These are phyloP conservation scores for Salvelinus namaycush DNA, from an alignment of 2,113 vertebrate genomes.

Conservation along the genomic window DNA sequence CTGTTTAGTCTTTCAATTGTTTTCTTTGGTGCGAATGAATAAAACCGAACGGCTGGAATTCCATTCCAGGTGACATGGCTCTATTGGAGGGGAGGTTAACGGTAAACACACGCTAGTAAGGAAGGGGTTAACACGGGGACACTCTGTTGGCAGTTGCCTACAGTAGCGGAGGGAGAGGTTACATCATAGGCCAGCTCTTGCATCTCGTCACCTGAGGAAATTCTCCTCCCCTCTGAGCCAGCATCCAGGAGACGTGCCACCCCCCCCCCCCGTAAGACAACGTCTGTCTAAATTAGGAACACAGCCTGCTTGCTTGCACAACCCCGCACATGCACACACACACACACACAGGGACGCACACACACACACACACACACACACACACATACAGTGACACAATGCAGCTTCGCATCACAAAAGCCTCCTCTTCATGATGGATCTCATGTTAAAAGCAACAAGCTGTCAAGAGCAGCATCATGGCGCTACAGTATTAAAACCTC, in stretches of 20 bases:
- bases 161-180: constrained; percentile 30
- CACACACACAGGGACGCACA: constrained; percentile 1
- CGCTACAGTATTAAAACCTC: not conserved
- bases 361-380: not conserved
- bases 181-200: constrained; percentile 36
- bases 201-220: constrained; percentile 38
- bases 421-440: constrained; percentile 4
- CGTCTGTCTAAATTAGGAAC: constrained; percentile 20
- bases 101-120: not conserved
- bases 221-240: constrained; percentile 9
- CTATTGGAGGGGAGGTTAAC: not conserved
- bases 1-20: too few relatives aligned
- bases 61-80: not conserved
- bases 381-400: not conserved
- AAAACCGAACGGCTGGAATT: too few relatives aligned
- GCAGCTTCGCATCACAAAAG: not conserved
- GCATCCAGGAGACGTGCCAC: constrained; percentile 10
- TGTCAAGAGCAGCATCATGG: not conserved
- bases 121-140: not conserved
- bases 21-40: too few relatives aligned
- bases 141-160: constrained; percentile 11
- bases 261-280: not conserved
- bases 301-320: constrained; percentile 12
- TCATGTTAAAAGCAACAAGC: constrained; percentile 1
- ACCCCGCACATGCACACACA: constrained; percentile 21